These are phyloP conservation scores for Turritopsis dohrnii DNA, from an alignment of 30 jellyfish, hydroid and myxozoan species.

Conservation along the genomic window DNA sequence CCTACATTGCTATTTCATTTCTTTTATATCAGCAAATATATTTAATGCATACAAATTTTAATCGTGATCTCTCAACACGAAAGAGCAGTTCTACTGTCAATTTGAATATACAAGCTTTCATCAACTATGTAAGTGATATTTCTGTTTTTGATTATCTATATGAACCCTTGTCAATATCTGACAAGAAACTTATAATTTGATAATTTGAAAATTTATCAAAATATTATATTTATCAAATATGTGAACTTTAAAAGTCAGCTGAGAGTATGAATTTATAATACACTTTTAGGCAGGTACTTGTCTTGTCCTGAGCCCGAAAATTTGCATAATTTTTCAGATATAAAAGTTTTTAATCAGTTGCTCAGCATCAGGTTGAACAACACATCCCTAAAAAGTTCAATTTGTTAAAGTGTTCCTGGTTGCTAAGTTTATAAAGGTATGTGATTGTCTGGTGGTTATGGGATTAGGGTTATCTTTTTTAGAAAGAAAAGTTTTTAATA, in stretches of 20 bases:
- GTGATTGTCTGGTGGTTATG: too few species aligned
- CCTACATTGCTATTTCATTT: too few species aligned
- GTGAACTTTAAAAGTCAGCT: too few species aligned
- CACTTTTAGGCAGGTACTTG: background rate
- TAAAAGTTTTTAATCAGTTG: background rate
- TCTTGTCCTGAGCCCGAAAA: background rate
- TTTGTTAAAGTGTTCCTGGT: too few species aligned
- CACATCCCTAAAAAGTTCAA: too few species aligned
- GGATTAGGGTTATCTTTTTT: constrained; percentile 13
- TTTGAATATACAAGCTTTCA: constrained; percentile 18
- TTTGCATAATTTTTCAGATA: background rate
- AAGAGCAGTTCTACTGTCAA: constrained; percentile 21
- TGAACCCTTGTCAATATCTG: background rate
- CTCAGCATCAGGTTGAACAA: too few species aligned
- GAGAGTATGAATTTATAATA: too few species aligned
- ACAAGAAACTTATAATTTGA: background rate
- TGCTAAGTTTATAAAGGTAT: too few species aligned
- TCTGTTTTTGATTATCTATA: background rate
- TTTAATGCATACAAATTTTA: constrained; percentile 9
- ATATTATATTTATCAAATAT: too few species aligned
- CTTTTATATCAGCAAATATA: constrained; percentile 9
- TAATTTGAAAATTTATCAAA: background rate
- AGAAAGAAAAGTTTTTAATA: constrained; percentile 67
- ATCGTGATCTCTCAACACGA: constrained; percentile 26
- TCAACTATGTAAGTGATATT: constrained; percentile 24